phyloP scores from a whole-genome alignment of 2,888 invertebrate species.

The Hypomecis punctinalis region DNA sequence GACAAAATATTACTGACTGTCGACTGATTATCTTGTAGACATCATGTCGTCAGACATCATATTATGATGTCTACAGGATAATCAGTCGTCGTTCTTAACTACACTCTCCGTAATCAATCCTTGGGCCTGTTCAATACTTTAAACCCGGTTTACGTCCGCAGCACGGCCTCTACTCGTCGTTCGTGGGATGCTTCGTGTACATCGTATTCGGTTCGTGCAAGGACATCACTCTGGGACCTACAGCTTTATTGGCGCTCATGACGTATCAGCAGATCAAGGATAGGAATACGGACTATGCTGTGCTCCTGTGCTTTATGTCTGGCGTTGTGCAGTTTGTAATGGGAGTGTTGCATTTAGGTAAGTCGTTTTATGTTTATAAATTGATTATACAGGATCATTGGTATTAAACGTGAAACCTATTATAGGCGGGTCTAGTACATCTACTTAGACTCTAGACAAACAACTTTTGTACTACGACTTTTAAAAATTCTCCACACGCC shows the following conservation, averaged over 20 bases:
- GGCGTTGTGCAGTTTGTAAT: conserved; percentile 92
- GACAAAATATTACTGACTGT: no score
- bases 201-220: conserved; percentile 95
- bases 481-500: no score
- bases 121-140: conserved; percentile 23
- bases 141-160: conserved; percentile 64
- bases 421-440: no score
- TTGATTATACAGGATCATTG: no score
- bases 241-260: conserved; percentile 97
- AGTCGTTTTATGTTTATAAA: conserved; percentile 47
- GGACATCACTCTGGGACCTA: conserved; percentile 95
- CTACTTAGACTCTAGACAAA: no score
- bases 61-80: neutral
- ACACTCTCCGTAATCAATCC: conserved; percentile 19
- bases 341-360: conserved; percentile 93
- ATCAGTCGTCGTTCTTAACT: conserved; percentile 4
- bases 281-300: conserved; percentile 90
- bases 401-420: no score
- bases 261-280: conserved; percentile 91
- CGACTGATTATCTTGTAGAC: no score
- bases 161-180: conserved; percentile 98
- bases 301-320: conserved; percentile 92
- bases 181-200: conserved; percentile 97
- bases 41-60: no score
- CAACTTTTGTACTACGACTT: no score